Conservation (phyloP, 2,888 invertebrate species). For the Microctonus aethiopoides region DNA sequence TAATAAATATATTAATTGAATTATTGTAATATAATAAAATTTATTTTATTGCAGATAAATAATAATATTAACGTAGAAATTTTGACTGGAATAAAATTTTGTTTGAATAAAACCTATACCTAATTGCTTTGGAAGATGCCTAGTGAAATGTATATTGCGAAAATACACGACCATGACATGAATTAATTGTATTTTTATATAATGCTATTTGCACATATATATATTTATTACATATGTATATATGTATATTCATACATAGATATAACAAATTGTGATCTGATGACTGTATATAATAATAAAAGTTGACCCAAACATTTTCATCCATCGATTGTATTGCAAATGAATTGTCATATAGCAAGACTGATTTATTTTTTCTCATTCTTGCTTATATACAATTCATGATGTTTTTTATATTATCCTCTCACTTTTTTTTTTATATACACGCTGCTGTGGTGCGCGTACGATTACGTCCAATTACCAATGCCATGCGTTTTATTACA, state of each 20-base stretch:
- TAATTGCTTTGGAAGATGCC: constrained; percentile 19
- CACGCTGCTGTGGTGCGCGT: background rate
- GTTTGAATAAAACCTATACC: background rate
- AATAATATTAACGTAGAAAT: no score
- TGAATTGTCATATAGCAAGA: constrained; percentile 16
- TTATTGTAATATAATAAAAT: background rate
- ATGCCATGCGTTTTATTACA: constrained; percentile 36
- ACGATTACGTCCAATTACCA: constrained; percentile 42
- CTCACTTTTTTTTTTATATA: background rate
- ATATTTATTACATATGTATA: constrained; percentile 16
- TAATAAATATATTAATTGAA: no score
- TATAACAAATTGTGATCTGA: background rate
- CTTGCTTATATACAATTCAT: background rate
- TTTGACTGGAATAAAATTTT: constrained; percentile 20
- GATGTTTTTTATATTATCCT: background rate
- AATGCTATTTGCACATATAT: constrained; percentile 39
- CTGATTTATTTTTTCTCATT: constrained; percentile 30
- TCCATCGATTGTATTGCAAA: constrained; percentile 37
- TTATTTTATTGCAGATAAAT: background rate
- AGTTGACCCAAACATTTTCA: constrained; percentile 24
- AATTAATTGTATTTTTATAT: constrained; percentile 55
- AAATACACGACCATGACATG: constrained; percentile 54
- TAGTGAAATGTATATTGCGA: constrained; percentile 28
- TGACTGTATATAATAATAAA: constrained; percentile 24
- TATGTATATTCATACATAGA: constrained; percentile 2